Conservation (phyloP, 2,888 invertebrate species). For the Alviniconcha strummeri region DNA sequence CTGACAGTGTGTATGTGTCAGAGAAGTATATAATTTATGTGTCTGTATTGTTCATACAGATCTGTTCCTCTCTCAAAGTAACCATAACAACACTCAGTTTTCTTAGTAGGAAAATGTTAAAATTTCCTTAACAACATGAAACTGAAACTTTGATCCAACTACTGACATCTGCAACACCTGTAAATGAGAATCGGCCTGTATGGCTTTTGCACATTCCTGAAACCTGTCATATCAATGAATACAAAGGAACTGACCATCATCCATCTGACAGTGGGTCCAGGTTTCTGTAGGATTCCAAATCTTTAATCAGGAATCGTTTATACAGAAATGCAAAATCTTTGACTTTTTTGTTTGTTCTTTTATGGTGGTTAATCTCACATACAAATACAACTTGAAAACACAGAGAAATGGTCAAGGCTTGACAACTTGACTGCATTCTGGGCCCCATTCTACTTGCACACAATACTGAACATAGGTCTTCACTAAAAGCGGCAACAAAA, state of each 20-base stretch:
- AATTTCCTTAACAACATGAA: neutral
- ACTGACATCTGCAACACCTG: neutral
- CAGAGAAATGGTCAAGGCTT: neutral
- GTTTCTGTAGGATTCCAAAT: no score
- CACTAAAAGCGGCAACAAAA: neutral
- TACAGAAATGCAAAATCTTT: no score
- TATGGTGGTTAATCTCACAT: neutral
- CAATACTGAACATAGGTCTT: neutral
- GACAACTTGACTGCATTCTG: neutral
- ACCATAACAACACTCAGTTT: neutral
- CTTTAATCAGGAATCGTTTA: no score
- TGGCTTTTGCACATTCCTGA: no score
- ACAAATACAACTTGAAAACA: neutral
- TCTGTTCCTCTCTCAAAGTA: no score
- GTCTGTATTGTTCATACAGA: no score
- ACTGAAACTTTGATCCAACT: neutral
- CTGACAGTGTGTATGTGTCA: neutral
- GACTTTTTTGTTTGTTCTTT: no score
- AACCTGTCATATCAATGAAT: no score
- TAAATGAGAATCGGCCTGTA: no score
- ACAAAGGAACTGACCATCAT: no score
- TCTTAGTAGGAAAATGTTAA: neutral
- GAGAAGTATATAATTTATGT: neutral
- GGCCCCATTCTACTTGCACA: neutral
- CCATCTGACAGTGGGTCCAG: no score